phyloP scores from a whole-genome alignment of 2,888 invertebrate species.

The Eucera pruinosa region DNA sequence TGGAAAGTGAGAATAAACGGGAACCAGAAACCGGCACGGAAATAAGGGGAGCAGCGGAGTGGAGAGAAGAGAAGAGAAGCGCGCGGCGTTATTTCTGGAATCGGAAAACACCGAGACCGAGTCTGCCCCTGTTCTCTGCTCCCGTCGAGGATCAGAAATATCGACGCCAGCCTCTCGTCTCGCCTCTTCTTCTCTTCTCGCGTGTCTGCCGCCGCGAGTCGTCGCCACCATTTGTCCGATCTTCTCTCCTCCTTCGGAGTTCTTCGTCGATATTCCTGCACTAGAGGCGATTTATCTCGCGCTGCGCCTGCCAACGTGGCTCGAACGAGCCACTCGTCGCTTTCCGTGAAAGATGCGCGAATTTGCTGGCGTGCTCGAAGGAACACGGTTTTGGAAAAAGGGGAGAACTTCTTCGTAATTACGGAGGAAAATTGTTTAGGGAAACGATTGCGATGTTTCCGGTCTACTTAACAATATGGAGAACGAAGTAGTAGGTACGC shows the following conservation, averaged over 20 bases:
- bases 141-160: conserved; percentile 55
- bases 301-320: too few relatives aligned
- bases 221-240: conserved; percentile 10
- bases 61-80: not conserved
- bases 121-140: conserved; percentile 16
- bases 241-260: conserved; percentile 3
- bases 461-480: too few relatives aligned
- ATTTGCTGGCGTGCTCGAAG: too few relatives aligned
- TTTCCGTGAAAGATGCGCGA: too few relatives aligned
- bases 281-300: too few relatives aligned
- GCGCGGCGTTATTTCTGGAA: conserved; percentile 63
- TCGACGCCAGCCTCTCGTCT: conserved; percentile 20
- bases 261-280: not conserved
- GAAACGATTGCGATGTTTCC: too few relatives aligned
- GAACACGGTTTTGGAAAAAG: too few relatives aligned
- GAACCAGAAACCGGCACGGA: conserved; percentile 33
- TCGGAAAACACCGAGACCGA: conserved; percentile 51
- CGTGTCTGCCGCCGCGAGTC: not conserved
- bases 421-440: too few relatives aligned
- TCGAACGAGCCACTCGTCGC: too few relatives aligned
- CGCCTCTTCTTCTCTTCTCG: too few relatives aligned
- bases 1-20: conserved; percentile 58
- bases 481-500: too few relatives aligned
- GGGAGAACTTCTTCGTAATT: too few relatives aligned
- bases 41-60: conserved; percentile 20